Base-by-base conservation (phyloP, 2,888 invertebrate species). In the Palloptera scutellata region DNA sequence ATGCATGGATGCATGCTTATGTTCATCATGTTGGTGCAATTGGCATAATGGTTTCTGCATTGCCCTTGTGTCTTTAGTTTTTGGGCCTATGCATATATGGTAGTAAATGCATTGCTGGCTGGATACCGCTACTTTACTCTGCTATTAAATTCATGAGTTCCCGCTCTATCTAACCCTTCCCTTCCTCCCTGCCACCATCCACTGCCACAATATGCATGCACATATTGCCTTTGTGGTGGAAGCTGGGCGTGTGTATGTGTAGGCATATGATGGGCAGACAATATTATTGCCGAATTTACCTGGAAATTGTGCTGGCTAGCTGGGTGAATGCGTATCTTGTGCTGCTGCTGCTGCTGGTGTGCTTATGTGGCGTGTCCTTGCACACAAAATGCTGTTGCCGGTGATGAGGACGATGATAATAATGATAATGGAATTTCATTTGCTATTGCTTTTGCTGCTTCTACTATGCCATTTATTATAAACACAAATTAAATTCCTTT, bases 401-500 rank as follows among this genome's bases (percentile, higher is more conserved):
- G 8, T 48, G 48, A 48, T 15, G 15, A 9, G 9, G 45, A 43
- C 9, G 45, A 15, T 48, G 48, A 48, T 15, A 48, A 48, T 48
- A 43, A 60, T 60, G 60, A 60, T 60, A 59, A 59, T 59, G 59
- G 59, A 45, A 42, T 43, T 59, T 59, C 45, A 43, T 60, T 48
- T 41, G 30, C 30, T 6, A 30, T 30, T 30, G 30, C 30, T 30
- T 2, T 30, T 30, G 30, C 30, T 30, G 30, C 30, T 30, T 30
- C 6, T 30, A 30, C 30, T 30, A 30, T 30, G 30, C 3, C 2
- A 30, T 30, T 78, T 79, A 79, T 78, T 79, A 78, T 78, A 79
- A 78, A 79, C 79, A 79, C 79, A 78, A 78, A 78, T 78, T 78
- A 78, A 78, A 79, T 78, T 78, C 79, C 77, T 79, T 78, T 78